Evolutionary conservation across 1,140 invertebrate species (phyloP).

Genomic region (Macrobrachium rosenbergii): DNA sequence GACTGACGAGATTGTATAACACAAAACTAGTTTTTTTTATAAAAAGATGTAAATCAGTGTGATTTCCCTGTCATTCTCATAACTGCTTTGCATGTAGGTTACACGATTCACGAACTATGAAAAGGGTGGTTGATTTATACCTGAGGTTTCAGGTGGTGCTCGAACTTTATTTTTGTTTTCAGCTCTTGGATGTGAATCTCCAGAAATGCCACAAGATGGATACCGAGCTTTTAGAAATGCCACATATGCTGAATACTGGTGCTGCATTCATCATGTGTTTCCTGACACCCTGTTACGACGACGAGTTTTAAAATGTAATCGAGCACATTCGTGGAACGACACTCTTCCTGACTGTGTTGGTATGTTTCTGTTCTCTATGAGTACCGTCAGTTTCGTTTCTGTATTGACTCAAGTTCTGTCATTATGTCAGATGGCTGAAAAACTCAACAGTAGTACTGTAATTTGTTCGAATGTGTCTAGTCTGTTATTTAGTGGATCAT

Average conservation of each 20-base stretch:
- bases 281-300: constrained; percentile 73
- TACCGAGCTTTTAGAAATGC: constrained; percentile 75
- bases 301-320: constrained; percentile 74
- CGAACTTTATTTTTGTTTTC: background rate
- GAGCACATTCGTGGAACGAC: constrained; percentile 74
- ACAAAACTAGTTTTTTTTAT: too few species aligned
- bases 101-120: background rate
- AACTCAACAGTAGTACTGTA: too few species aligned
- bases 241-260: constrained; percentile 75
- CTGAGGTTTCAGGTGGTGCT: background rate
- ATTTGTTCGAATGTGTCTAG: too few species aligned
- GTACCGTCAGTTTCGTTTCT: background rate
- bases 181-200: constrained; percentile 44
- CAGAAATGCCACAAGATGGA: constrained; percentile 72
- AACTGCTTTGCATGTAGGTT: too few species aligned
- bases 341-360: constrained; percentile 75
- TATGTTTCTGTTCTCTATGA: constrained; percentile 70
- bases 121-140: background rate
- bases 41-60: too few species aligned
- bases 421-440: too few species aligned
- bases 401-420: too few species aligned
- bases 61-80: too few species aligned
- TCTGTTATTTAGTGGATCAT: too few species aligned
- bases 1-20: too few species aligned
- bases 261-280: constrained; percentile 75